phyloP scores from a whole-genome alignment of 2,888 invertebrate species.

The Melanostoma mellinum region DNA sequence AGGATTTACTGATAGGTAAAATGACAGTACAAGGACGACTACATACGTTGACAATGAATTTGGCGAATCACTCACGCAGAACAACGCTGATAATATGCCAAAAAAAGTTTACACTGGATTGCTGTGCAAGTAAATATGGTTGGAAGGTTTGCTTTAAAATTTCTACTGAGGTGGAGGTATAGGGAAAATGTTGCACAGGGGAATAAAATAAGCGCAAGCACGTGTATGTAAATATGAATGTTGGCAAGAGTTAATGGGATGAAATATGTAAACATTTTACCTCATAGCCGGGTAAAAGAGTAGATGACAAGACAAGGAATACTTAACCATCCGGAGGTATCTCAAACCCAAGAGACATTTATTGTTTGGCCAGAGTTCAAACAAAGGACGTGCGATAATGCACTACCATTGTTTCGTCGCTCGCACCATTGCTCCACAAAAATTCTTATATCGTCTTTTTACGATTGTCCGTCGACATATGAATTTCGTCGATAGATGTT shows the following conservation, averaged over 20 bases:
- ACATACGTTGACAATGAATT: slow-evolving; percentile 45
- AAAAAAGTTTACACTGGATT: slow-evolving; percentile 26
- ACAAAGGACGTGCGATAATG: too few species aligned
- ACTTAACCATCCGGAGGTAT: too few species aligned
- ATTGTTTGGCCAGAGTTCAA: too few species aligned
- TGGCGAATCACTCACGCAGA: slow-evolving; percentile 49
- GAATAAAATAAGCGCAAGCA: neutral
- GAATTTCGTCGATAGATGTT: too few species aligned
- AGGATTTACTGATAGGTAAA: neutral
- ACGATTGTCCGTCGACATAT: too few species aligned
- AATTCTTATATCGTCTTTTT: too few species aligned
- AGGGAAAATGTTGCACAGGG: neutral
- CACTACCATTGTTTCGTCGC: too few species aligned
- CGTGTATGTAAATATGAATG: neutral
- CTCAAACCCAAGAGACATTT: too few species aligned
- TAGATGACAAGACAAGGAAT: neutral
- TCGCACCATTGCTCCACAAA: too few species aligned
- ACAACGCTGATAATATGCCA: slow-evolving; percentile 57
- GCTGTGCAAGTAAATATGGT: neutral
- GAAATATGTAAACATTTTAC: slow-evolving; percentile 56
- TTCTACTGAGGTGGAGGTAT: neutral
- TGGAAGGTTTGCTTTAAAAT: neutral
- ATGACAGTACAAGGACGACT: neutral
- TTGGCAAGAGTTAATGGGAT: slow-evolving; percentile 53
- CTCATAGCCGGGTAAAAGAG: slow-evolving; percentile 41